Conservation (phyloP, 2,113 vertebrate genomes). For the Lepisosteus oculatus region DNA sequence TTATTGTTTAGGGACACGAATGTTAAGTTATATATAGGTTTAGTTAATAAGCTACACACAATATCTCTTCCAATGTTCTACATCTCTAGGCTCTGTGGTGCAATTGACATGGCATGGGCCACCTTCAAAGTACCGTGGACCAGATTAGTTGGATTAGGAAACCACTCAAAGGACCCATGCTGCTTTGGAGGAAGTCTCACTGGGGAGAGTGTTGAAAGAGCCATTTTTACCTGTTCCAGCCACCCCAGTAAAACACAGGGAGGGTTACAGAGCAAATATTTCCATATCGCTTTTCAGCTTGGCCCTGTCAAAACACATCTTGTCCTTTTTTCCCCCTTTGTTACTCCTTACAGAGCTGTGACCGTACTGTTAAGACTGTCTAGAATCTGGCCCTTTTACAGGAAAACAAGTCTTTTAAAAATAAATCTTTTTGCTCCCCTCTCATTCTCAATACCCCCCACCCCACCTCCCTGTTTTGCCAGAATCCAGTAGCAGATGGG, state of each 20-base stretch:
- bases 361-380: slow-evolving; percentile 22
- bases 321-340: background rate
- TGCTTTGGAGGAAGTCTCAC: slow-evolving; percentile 84
- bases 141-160: slow-evolving; percentile 95
- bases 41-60: background rate
- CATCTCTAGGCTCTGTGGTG: slow-evolving; percentile 25
- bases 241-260: slow-evolving; percentile 39
- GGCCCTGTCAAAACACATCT: slow-evolving; percentile 56
- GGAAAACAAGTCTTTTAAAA: slow-evolving; percentile 37
- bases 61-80: background rate
- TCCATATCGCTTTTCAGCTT: slow-evolving; percentile 37
- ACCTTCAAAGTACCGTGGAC: slow-evolving; percentile 87
- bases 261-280: background rate
- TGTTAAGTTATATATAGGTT: too few species aligned
- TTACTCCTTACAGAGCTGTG: slow-evolving; percentile 17
- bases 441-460: slow-evolving; percentile 26
- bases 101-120: slow-evolving; percentile 69
- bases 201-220: slow-evolving; percentile 60
- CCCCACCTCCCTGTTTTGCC: slow-evolving; percentile 17
- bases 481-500: slow-evolving; percentile 50
- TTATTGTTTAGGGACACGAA: too few species aligned
- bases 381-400: slow-evolving; percentile 33
- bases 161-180: slow-evolving; percentile 84
- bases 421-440: slow-evolving; percentile 31
- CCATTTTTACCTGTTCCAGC: slow-evolving; percentile 43